Evolutionary conservation across 2,888 invertebrate genomes (phyloP).

Genomic region (Cheilosia impressa): DNA sequence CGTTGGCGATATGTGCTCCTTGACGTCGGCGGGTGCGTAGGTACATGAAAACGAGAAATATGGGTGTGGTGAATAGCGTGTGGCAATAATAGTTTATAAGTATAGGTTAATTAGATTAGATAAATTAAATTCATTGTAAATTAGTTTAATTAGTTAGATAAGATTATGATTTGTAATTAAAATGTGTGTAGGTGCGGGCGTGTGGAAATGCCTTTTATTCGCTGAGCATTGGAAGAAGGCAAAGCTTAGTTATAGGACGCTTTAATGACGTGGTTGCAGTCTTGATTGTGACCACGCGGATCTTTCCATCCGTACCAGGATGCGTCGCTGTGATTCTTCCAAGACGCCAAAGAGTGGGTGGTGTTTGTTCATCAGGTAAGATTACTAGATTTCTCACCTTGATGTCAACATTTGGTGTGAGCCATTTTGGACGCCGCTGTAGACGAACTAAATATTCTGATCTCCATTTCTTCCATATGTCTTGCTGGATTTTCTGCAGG

Average conservation of each 20-base stretch:
- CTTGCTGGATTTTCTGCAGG: no score
- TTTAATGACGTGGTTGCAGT: constrained; percentile 19
- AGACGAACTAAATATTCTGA: constrained; percentile 19
- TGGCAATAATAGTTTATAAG: no score
- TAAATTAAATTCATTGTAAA: no score
- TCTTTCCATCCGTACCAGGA: constrained; percentile 29
- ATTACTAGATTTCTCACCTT: constrained; percentile 23
- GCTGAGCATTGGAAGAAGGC: constrained; percentile 20
- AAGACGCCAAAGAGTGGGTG: neutral
- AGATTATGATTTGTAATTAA: no score
- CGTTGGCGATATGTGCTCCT: no score
- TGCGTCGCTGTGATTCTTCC: constrained; percentile 31
- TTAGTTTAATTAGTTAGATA: no score
- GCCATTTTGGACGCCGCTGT: constrained; percentile 21
- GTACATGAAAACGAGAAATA: no score
- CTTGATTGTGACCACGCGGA: constrained; percentile 27
- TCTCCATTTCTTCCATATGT: neutral
- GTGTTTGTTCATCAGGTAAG: constrained; percentile 13
- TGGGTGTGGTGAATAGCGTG: no score
- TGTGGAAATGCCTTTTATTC: neutral
- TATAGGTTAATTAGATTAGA: no score
- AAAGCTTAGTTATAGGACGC: constrained; percentile 21
- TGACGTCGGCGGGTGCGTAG: no score
- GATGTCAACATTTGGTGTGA: neutral
- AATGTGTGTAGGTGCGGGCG: neutral